A percentile compares a stretch with the other conserved stretches of the same genome.
phyloP scores from a whole-genome alignment of 2,113 vertebrate genomes.

The Lepisosteus osseus region DNA sequence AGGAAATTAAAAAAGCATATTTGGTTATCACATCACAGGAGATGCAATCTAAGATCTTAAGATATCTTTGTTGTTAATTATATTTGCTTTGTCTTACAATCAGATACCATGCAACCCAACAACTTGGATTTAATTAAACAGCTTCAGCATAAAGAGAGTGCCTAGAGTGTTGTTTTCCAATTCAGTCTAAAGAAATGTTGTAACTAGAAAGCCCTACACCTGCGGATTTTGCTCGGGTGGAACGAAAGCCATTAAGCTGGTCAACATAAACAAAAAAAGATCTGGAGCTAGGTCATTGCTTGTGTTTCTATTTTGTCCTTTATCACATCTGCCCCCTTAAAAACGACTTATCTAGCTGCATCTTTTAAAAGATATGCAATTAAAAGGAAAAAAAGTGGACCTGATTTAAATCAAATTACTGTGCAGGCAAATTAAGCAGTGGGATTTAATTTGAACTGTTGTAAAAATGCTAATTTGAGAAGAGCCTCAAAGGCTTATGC shows the following conservation, averaged over 20 bases:
- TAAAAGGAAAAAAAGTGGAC: conserved; percentile 47
- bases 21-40: neutral
- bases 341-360: neutral
- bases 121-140: conserved; percentile 10
- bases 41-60: conserved; percentile 8
- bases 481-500: conserved; percentile 62
- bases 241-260: too few species aligned
- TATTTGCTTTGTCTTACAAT: neutral
- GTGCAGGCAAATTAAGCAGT: conserved; percentile 66
- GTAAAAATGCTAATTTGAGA: conserved; percentile 69
- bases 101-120: neutral
- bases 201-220: neutral
- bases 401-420: conserved; percentile 68
- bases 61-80: conserved; percentile 8
- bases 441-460: conserved; percentile 71
- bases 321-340: neutral
- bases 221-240: too few species aligned
- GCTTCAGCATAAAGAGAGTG: neutral
- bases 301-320: conserved; percentile 19
- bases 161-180: neutral
- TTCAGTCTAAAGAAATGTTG: neutral
- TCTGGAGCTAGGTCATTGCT: conserved; percentile 45
- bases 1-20: neutral
- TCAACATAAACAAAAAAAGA: conserved; percentile 24
- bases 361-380: conserved; percentile 15